Conservation (phyloP, 1,140 invertebrate species). For the Meloidogyne exigua region DNA sequence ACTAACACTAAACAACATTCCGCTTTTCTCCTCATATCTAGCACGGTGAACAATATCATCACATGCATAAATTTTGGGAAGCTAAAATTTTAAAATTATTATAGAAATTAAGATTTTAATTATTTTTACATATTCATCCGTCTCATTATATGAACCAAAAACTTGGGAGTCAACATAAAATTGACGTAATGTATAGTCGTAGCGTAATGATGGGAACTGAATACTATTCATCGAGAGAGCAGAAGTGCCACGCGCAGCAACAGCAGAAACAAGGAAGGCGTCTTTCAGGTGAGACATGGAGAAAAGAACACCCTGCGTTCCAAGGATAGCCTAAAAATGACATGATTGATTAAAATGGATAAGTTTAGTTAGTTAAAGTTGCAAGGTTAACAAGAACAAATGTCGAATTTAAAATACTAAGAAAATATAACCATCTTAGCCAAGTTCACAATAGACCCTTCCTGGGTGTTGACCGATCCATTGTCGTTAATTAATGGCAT, state of each 20-base stretch:
- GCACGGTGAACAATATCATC: constrained; percentile 37
- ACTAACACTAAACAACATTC: constrained; percentile 23
- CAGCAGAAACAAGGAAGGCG: constrained; percentile 29
- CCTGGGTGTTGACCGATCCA: background rate
- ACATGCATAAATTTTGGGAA: constrained; percentile 30
- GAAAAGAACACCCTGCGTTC: constrained; percentile 34
- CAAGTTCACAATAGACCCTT: constrained; percentile 15
- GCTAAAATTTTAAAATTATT: constrained; percentile 7
- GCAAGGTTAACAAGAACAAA: too few species aligned
- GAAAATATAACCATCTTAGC: background rate
- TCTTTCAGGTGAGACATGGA: constrained; percentile 34
- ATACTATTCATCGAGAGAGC: constrained; percentile 32
- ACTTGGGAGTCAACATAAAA: constrained; percentile 24
- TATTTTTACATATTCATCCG: background rate
- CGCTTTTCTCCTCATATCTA: constrained; percentile 29
- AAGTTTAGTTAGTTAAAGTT: too few species aligned
- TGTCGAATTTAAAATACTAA: too few species aligned
- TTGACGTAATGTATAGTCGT: constrained; percentile 30
- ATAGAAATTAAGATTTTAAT: background rate
- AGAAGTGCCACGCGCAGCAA: constrained; percentile 26
- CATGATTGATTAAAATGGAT: too few species aligned
- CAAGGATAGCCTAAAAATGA: constrained; percentile 3
- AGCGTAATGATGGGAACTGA: constrained; percentile 27
- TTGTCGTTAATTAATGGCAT: background rate
- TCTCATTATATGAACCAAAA: background rate